Conservation (phyloP, 2,797 vertebrate genomes). For the Halcyon badia region DNA sequence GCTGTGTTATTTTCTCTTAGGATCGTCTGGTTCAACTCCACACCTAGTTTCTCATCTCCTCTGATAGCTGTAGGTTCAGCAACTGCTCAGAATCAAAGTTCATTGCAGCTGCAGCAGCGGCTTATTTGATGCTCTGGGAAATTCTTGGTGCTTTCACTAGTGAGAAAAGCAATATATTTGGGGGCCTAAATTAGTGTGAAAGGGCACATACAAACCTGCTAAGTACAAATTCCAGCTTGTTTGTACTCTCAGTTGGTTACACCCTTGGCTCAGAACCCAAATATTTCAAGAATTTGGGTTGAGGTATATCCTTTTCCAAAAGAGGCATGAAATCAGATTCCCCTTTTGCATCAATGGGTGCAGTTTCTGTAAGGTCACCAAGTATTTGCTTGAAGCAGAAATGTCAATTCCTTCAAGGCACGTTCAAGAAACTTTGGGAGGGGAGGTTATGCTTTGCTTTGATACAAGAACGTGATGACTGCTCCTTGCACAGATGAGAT, state of each 20-base stretch:
- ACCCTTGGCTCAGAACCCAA: slow-evolving; percentile 50
- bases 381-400: slow-evolving; percentile 11
- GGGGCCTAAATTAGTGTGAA: background rate
- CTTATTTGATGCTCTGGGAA: background rate
- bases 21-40: background rate
- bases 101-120: background rate
- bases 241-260: slow-evolving; percentile 59
- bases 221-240: slow-evolving; percentile 64
- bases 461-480: background rate
- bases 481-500: background rate
- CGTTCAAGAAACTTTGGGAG: background rate
- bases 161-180: background rate
- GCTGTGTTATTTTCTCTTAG: background rate
- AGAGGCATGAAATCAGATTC: slow-evolving; percentile 39
- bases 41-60: background rate
- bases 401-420: background rate
- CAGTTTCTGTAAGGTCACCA: slow-evolving; percentile 35
- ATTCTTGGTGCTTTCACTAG: background rate
- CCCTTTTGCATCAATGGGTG: slow-evolving; percentile 18
- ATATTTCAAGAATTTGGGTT: slow-evolving; percentile 63
- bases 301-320: slow-evolving; percentile 50
- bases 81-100: background rate
- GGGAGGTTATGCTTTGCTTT: background rate
- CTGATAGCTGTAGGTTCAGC: slow-evolving; percentile 10
- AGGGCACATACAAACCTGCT: slow-evolving; percentile 18